Evolutionary conservation across 2,797 vertebrate species (phyloP).

Genomic region (Enteromius treurensis): DNA sequence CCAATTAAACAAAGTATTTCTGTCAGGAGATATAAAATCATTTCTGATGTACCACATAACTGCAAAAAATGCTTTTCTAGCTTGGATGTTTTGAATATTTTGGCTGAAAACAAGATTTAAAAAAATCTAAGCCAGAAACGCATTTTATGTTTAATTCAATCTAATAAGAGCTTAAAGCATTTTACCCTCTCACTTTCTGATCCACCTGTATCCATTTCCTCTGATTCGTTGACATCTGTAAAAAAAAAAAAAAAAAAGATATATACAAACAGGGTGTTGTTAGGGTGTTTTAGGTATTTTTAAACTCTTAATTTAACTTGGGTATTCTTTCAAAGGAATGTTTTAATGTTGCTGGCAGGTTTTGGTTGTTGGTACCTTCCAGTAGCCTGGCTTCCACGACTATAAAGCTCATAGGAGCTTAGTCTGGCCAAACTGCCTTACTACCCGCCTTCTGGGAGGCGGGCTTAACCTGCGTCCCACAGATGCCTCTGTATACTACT

Average conservation of each 20-base stretch:
- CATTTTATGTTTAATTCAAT: not conserved
- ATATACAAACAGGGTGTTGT: not conserved
- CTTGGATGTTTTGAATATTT: no score
- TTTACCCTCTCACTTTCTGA: conserved; percentile 46
- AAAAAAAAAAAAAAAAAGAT: not conserved
- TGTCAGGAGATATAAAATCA: not conserved
- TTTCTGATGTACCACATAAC: not conserved
- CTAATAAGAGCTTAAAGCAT: not conserved
- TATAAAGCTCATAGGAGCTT: no score
- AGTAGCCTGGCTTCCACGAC: not conserved
- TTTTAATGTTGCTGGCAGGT: not conserved
- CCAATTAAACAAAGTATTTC: conserved; percentile 11
- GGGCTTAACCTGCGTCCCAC: no score
- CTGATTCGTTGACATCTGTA: conserved; percentile 43
- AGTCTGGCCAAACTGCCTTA: no score
- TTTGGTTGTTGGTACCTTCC: not conserved
- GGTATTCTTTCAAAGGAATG: not conserved
- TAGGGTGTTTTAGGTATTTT: not conserved
- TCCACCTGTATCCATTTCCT: conserved; percentile 45
- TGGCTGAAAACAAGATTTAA: no score
- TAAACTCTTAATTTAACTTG: no score
- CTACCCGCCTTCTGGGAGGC: no score
- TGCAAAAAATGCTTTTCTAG: no score
- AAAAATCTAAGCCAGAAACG: no score
- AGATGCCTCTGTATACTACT: no score